Evolutionary conservation across 2,797 vertebrate genomes (phyloP).

Genomic region (Alosa sapidissima): DNA sequence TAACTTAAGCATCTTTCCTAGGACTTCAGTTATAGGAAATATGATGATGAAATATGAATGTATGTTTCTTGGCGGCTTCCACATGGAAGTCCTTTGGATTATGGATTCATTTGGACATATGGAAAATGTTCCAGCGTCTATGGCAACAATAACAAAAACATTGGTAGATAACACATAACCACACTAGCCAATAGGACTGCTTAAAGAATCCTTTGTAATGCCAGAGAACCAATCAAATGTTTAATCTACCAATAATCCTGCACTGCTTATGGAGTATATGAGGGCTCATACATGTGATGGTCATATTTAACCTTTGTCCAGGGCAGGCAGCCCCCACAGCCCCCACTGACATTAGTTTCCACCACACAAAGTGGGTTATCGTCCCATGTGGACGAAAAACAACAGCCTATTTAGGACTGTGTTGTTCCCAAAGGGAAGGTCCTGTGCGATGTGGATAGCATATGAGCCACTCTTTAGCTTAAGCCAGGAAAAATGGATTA

Average conservation of each 20-base stretch:
- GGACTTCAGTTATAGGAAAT: neutral
- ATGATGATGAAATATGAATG: neutral
- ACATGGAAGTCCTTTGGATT: neutral
- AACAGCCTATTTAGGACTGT: neutral
- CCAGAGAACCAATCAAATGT: neutral
- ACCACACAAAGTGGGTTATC: neutral
- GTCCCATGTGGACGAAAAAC: neutral
- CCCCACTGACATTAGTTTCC: too few species aligned
- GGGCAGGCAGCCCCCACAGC: constrained; percentile 11
- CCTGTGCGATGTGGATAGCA: neutral
- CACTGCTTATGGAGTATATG: neutral
- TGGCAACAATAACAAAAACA: neutral
- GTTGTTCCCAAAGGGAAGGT: neutral
- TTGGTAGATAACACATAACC: neutral
- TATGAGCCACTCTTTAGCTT: neutral
- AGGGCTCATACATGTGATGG: neutral
- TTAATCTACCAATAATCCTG: neutral
- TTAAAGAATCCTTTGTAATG: neutral
- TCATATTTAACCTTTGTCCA: neutral
- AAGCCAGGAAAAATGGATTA: neutral
- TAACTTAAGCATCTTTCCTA: neutral
- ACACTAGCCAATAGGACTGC: neutral
- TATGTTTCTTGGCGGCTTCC: neutral
- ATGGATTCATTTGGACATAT: neutral
- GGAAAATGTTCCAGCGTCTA: neutral